A percentile compares a stretch with the other conserved stretches of the same genome.
phyloP scores from a whole-genome alignment of 2,797 vertebrate species.

The Chromis chromis region DNA sequence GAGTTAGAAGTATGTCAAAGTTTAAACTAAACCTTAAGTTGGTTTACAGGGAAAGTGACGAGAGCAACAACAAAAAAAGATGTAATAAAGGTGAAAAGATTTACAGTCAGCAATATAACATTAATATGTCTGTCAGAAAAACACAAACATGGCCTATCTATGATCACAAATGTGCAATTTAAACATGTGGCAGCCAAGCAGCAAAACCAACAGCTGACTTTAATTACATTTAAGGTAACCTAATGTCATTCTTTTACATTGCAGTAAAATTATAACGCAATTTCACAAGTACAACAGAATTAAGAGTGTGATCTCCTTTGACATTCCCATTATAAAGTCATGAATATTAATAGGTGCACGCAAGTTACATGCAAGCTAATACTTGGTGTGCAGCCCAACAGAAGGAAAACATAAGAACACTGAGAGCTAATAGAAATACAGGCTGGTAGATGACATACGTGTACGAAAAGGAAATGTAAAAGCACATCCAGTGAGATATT shows the following conservation, averaged over 20 bases:
- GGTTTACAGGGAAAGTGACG: too few relatives aligned
- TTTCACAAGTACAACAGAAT: conserved; percentile 6
- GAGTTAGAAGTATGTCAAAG: too few relatives aligned
- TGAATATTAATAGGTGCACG: not conserved
- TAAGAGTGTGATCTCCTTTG: not conserved
- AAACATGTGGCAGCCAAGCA: too few relatives aligned
- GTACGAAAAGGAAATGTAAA: too few relatives aligned
- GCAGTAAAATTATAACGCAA: conserved; percentile 10
- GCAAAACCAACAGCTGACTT: not conserved
- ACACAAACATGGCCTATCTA: not conserved
- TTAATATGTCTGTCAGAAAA: not conserved
- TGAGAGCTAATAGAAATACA: not conserved
- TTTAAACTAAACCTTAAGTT: too few relatives aligned
- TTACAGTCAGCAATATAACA: not conserved
- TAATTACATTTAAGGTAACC: not conserved
- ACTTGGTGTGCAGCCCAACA: too few relatives aligned
- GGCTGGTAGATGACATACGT: too few relatives aligned
- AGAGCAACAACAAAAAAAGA: too few relatives aligned
- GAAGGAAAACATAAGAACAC: too few relatives aligned
- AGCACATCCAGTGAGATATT: too few relatives aligned
- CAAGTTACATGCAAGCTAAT: not conserved
- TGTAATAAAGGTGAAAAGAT: not conserved
- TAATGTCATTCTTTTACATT: not conserved
- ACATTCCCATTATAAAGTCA: not conserved
- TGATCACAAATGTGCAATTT: not conserved